phyloP scores from a whole-genome alignment of 2,113 vertebrate genomes.

The Patagioenas fasciata region DNA sequence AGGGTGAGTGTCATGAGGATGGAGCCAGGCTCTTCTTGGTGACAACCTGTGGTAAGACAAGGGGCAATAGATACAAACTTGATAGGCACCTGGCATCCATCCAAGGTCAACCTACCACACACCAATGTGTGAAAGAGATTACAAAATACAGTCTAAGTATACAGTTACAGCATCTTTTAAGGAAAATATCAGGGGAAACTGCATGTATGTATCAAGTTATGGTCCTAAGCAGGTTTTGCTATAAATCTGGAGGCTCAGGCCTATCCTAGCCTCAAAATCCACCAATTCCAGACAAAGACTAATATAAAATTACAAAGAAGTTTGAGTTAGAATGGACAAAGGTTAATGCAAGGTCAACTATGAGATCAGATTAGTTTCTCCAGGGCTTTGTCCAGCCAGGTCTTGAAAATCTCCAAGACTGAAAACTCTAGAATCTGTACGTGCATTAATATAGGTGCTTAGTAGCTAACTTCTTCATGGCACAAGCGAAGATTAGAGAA shows the following conservation, averaged over 20 bases:
- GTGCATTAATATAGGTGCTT: neutral
- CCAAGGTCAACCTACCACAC: neutral
- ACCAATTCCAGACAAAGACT: neutral
- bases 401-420: neutral
- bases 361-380: neutral
- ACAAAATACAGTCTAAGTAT: neutral
- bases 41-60: no score
- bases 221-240: neutral
- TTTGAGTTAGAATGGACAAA: neutral
- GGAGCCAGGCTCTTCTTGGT: no score
- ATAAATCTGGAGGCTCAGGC: neutral
- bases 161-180: neutral
- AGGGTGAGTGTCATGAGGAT: no score
- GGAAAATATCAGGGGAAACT: neutral
- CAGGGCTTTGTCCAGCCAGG: neutral
- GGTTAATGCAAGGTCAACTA: neutral
- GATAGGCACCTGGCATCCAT: neutral
- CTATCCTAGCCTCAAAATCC: neutral
- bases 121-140: neutral
- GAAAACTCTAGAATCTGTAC: neutral
- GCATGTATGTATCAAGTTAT: neutral
- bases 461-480: neutral
- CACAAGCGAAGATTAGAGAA: neutral
- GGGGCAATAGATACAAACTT: no score
- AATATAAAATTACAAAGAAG: neutral